Conservation (phyloP, 2,888 invertebrate species). For the Anagyrus pseudococci region DNA sequence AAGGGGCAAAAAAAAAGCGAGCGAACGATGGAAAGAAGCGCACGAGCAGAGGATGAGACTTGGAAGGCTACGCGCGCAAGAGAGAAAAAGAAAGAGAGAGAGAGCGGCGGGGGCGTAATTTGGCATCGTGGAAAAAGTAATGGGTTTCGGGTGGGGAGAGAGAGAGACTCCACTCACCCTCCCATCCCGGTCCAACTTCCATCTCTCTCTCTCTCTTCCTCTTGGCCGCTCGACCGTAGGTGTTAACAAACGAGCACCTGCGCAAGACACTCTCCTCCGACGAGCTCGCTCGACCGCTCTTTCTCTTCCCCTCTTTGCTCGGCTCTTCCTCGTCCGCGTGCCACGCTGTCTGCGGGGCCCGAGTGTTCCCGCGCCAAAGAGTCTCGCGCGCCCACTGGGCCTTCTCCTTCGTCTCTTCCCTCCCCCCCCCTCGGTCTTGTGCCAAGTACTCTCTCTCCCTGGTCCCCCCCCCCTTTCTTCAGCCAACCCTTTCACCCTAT, state of each 20-base stretch:
- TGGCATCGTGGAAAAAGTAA: slow-evolving; percentile 44
- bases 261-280: slow-evolving; percentile 9
- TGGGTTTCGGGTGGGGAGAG: slow-evolving; percentile 37
- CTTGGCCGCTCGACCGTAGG: slow-evolving; percentile 26
- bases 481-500: no score
- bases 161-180: not conserved
- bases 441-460: no score
- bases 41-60: no score
- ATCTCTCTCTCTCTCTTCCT: slow-evolving; percentile 1
- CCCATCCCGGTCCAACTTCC: not conserved
- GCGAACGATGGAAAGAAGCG: no score
- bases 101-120: slow-evolving; percentile 40
- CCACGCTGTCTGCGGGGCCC: slow-evolving; percentile 45
- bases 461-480: no score
- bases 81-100: slow-evolving; percentile 4
- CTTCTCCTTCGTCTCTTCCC: not conserved
- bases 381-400: slow-evolving; percentile 8
- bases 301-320: not conserved
- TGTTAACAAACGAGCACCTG: slow-evolving; percentile 42
- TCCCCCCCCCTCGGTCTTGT: no score
- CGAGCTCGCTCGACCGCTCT: no score
- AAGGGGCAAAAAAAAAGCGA: slow-evolving; percentile 1
- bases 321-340: slow-evolving; percentile 25
- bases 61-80: slow-evolving; percentile 1
- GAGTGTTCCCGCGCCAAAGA: not conserved